Evolutionary conservation across 2,113 vertebrate species (phyloP).

Genomic region (Marmota monax): DNA sequence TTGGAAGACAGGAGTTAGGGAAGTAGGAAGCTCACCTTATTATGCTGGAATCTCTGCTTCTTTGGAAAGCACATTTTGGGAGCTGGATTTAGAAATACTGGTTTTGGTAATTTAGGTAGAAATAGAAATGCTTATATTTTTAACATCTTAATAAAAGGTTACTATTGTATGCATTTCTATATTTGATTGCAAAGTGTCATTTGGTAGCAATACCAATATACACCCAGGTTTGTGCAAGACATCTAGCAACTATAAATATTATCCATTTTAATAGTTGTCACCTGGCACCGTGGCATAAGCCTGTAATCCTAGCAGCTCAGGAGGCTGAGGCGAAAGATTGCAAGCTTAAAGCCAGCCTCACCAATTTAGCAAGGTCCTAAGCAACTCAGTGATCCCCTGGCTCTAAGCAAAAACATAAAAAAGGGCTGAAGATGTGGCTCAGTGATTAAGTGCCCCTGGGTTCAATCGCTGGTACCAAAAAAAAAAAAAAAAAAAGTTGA

Average conservation of each 20-base stretch:
- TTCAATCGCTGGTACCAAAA: no score
- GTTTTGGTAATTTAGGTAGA: constrained; percentile 16
- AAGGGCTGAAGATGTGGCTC: no score
- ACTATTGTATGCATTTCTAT: background rate
- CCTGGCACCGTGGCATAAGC: no score
- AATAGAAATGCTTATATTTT: background rate
- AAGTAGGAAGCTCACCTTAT: background rate
- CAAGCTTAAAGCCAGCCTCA: no score
- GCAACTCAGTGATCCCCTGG: no score
- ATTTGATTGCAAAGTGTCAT: background rate
- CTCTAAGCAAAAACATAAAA: no score
- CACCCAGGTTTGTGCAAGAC: background rate
- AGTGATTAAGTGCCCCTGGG: no score
- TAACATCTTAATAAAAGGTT: background rate
- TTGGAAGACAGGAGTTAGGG: background rate
- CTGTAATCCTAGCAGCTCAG: no score
- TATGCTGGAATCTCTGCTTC: background rate
- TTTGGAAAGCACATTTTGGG: background rate
- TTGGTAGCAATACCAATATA: background rate
- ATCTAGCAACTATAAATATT: background rate
- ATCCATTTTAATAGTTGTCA: background rate
- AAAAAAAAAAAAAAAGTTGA: no score
- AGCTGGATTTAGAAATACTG: background rate
- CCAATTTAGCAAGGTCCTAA: no score
- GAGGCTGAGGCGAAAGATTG: no score